Conservation (phyloP, 2,797 vertebrate genomes). For the Siniperca obscura region DNA sequence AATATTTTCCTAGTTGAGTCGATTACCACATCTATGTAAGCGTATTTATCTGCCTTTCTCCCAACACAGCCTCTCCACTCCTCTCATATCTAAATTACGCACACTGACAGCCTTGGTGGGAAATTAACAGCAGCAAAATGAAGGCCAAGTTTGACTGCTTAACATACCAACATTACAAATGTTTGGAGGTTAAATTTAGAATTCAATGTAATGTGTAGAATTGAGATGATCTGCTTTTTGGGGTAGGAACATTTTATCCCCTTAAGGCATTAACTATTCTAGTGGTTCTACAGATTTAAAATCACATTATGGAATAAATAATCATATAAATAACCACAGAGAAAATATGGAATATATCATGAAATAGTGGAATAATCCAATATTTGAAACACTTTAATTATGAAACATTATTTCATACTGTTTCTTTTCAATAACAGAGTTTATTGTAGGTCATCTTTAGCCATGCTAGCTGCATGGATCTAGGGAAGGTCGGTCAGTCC, state of each 20-base stretch:
- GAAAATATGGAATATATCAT: neutral
- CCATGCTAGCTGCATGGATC: neutral
- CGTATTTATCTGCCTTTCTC: constrained; percentile 60
- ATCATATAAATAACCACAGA: neutral
- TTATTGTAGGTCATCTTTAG: neutral
- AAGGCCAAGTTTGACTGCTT: constrained; percentile 25
- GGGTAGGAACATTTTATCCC: neutral
- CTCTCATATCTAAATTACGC: constrained; percentile 24
- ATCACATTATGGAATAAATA: neutral
- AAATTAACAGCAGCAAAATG: constrained; percentile 33
- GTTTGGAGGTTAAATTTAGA: constrained; percentile 2
- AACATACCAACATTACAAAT: constrained; percentile 10
- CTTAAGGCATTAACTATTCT: neutral
- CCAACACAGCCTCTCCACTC: constrained; percentile 27
- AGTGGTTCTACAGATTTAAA: neutral
- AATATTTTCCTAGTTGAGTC: constrained; percentile 83
- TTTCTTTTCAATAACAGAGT: neutral
- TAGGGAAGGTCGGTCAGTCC: neutral
- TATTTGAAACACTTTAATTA: too few species aligned
- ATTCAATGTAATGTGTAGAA: neutral
- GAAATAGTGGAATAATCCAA: neutral
- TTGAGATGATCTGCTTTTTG: neutral
- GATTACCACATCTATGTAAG: constrained; percentile 76
- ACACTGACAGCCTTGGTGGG: constrained; percentile 17
- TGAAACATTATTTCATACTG: neutral